Evolutionary conservation across 2,113 vertebrate species (phyloP).

Genomic region (Campylorhamphus procurvoides): DNA sequence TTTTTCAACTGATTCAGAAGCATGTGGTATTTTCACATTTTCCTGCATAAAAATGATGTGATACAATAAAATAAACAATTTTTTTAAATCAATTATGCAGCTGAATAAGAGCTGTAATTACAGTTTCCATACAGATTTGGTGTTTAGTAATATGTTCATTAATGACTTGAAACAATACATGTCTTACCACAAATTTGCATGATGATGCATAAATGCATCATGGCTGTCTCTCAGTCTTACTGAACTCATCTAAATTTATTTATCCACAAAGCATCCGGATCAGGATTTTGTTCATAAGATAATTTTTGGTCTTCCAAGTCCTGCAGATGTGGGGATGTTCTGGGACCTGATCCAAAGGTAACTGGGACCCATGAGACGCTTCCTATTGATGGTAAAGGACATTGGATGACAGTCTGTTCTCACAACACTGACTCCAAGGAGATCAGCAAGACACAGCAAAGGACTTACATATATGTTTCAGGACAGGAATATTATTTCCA

Average conservation of each 20-base stretch:
- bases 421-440: neutral
- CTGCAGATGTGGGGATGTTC: neutral
- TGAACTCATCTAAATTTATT: neutral
- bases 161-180: neutral
- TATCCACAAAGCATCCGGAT: neutral
- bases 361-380: neutral
- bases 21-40: constrained; percentile 4
- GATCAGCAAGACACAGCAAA: neutral
- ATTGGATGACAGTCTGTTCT: neutral
- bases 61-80: neutral
- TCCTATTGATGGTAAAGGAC: neutral
- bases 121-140: neutral
- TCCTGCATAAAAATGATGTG: neutral
- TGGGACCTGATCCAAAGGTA: constrained; percentile 23
- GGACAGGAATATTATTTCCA: neutral
- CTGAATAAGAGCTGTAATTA: neutral
- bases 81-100: neutral
- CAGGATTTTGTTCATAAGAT: neutral
- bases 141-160: neutral
- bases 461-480: neutral
- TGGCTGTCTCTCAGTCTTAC: neutral
- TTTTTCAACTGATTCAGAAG: constrained; percentile 6
- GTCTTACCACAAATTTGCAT: neutral
- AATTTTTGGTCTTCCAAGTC: neutral
- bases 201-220: neutral